These are phyloP conservation scores for Achroia grisella DNA, from an alignment of 1,140 invertebrate genomes.

Conservation along the genomic window DNA sequence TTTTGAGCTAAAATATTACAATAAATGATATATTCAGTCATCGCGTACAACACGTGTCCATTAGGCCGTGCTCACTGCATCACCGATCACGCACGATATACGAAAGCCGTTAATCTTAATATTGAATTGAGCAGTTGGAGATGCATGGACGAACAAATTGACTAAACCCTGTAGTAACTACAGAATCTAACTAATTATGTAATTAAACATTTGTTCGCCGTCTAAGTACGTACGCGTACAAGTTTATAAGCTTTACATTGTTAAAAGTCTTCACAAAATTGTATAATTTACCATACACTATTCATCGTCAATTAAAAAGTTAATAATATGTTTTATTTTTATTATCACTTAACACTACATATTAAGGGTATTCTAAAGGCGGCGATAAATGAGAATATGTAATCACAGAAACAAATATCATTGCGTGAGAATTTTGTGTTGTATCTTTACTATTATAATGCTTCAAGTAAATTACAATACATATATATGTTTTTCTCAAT, in stretches of 20 bases:
- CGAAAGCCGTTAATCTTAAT: constrained; percentile 47
- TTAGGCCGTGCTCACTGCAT: constrained; percentile 52
- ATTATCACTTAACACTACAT: constrained; percentile 53
- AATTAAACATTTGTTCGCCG: constrained; percentile 45
- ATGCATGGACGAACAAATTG: constrained; percentile 64
- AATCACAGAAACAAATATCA: constrained; percentile 13
- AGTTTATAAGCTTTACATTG: constrained; percentile 60
- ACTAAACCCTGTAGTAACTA: constrained; percentile 62
- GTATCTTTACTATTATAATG: constrained; percentile 27
- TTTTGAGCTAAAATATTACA: constrained; percentile 11
- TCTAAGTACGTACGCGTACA: constrained; percentile 45
- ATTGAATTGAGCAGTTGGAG: constrained; percentile 65
- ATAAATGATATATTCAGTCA: constrained; percentile 28
- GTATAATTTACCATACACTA: constrained; percentile 62
- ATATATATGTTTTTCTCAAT: constrained; percentile 44
- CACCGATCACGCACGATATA: constrained; percentile 31
- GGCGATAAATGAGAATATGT: constrained; percentile 17
- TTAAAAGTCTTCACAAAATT: constrained; percentile 66
- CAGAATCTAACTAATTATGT: constrained; percentile 57
- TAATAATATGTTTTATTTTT: constrained; percentile 44
- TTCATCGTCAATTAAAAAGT: constrained; percentile 52
- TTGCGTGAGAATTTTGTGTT: constrained; percentile 11
- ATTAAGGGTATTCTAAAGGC: constrained; percentile 30
- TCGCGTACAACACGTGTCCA: constrained; percentile 29
- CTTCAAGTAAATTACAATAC: constrained; percentile 33